phyloP scores from a whole-genome alignment of 1,140 invertebrate genomes.

The Atta cephalotes region DNA sequence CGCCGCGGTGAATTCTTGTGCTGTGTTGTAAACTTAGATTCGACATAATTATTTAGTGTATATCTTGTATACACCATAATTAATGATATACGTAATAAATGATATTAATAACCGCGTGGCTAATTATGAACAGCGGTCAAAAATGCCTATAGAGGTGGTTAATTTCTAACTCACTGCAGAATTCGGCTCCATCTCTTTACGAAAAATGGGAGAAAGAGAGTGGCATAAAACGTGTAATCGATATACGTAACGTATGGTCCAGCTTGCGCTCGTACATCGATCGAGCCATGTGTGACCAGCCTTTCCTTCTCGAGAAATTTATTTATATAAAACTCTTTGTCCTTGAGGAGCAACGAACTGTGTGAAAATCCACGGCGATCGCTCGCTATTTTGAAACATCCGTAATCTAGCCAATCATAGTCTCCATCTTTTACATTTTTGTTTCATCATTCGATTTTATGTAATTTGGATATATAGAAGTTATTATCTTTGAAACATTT shows the following conservation, averaged over 20 bases:
- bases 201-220: constrained; percentile 30
- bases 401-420: constrained; percentile 1
- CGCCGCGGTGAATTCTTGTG: constrained; percentile 84
- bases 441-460: background rate
- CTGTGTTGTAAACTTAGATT: constrained; percentile 86
- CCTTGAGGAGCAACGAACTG: constrained; percentile 80
- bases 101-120: constrained; percentile 65
- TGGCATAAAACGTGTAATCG: constrained; percentile 69
- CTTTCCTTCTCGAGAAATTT: constrained; percentile 84
- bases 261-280: constrained; percentile 76
- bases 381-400: constrained; percentile 72
- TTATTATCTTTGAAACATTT: background rate
- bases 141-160: constrained; percentile 41
- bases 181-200: constrained; percentile 43
- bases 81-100: constrained; percentile 82
- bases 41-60: constrained; percentile 81
- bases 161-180: constrained; percentile 28
- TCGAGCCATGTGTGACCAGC: constrained; percentile 78
- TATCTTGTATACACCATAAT: constrained; percentile 80
- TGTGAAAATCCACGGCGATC: constrained; percentile 77
- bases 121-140: constrained; percentile 31
- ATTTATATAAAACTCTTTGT: constrained; percentile 84
- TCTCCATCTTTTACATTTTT: constrained; percentile 16
- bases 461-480: background rate
- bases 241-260: constrained; percentile 83